Conservation (phyloP, 2,888 invertebrate genomes). For the Zaprionus obscuricornis region DNA sequence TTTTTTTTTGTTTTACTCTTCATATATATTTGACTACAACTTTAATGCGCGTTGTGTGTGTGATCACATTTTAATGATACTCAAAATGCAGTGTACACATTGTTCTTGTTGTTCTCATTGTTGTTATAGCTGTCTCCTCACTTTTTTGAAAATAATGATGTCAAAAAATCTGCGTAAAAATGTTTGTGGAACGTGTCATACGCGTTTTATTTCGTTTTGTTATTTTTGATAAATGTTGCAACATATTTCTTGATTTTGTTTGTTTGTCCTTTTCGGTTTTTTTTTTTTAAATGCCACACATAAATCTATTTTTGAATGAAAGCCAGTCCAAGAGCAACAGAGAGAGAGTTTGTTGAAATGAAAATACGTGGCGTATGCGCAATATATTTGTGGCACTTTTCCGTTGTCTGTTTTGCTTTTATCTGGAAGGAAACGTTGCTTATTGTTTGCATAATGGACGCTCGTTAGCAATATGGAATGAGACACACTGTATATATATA, state of each 20-base stretch:
- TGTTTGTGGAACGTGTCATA: constrained; percentile 58
- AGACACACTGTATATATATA: constrained; percentile 10
- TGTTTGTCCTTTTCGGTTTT: constrained; percentile 51
- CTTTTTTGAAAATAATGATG: constrained; percentile 35
- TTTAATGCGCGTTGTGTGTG: constrained; percentile 73
- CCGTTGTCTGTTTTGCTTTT: constrained; percentile 53
- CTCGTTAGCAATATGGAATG: constrained; percentile 75
- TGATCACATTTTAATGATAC: constrained; percentile 81
- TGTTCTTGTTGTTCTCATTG: constrained; percentile 17
- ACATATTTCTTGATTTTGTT: constrained; percentile 62
- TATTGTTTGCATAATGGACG: constrained; percentile 80
- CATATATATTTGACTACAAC: constrained; percentile 72
- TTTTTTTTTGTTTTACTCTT: too few relatives aligned
- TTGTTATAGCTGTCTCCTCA: constrained; percentile 19
- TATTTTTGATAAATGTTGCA: constrained; percentile 75
- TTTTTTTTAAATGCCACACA: constrained; percentile 73
- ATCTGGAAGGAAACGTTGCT: constrained; percentile 69
- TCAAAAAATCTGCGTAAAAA: constrained; percentile 27
- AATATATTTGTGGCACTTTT: constrained; percentile 50
- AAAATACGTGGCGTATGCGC: constrained; percentile 67
- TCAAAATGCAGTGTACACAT: constrained; percentile 62
- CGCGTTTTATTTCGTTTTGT: too few relatives aligned
- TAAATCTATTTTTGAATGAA: constrained; percentile 81
- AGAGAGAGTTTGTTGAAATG: too few relatives aligned
- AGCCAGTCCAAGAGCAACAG: constrained; percentile 45